A percentile compares a stretch with the other conserved stretches of the same genome.
Conservation (phyloP, 2,113 vertebrate species). For the Phyllostomus discolor region DNA sequence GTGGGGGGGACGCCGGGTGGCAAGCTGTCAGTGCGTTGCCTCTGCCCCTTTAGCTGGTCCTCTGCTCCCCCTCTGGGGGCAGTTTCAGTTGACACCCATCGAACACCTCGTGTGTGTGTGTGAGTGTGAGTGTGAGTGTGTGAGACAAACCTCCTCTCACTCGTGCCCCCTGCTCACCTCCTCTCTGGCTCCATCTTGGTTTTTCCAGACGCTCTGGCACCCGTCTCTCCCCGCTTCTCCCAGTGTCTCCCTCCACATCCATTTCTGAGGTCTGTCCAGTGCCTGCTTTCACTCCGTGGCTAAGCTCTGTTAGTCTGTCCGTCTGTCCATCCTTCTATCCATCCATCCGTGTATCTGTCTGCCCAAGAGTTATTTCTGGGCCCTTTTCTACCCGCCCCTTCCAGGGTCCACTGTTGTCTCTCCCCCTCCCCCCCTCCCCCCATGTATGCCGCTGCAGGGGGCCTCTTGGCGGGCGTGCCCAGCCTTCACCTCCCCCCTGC, state of each 20-base stretch:
- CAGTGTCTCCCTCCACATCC: neutral
- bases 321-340: neutral
- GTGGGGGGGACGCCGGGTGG: neutral
- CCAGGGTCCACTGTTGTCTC: neutral
- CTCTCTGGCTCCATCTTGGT: neutral
- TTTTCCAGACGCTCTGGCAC: neutral
- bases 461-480: accelerated
- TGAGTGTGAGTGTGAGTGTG: neutral
- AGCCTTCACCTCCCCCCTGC: too few relatives aligned
- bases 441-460: neutral
- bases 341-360: neutral
- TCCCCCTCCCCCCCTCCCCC: accelerated
- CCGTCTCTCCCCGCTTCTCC: neutral
- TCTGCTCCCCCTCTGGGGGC: neutral
- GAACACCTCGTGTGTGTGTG: neutral
- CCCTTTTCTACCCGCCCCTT: too few relatives aligned
- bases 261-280: neutral
- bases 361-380: neutral
- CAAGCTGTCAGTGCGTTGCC: neutral
- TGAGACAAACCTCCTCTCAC: too few relatives aligned
- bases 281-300: neutral
- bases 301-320: neutral
- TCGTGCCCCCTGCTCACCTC: neutral
- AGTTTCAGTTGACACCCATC: neutral
- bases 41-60: neutral